phyloP scores from a whole-genome alignment of 2,888 invertebrate species.

The Eristalis pertinax region DNA sequence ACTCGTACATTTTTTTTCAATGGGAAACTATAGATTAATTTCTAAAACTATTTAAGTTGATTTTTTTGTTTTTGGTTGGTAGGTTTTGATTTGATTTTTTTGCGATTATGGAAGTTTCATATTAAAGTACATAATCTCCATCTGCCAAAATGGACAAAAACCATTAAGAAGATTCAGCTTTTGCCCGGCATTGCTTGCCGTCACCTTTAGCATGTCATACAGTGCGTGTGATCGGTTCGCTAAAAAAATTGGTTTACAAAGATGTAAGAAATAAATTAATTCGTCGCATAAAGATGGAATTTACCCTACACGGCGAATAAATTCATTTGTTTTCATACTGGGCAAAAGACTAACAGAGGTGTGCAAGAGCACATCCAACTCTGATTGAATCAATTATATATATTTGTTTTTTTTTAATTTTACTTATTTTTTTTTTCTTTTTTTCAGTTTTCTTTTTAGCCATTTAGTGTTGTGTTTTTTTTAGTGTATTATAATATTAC shows the following conservation, averaged over 20 bases:
- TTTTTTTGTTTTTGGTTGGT: neutral
- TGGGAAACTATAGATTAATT: constrained; percentile 38
- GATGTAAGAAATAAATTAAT: constrained; percentile 75
- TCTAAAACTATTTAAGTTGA: constrained; percentile 41
- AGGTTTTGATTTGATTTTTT: constrained; percentile 12
- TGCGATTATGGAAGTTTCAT: constrained; percentile 77
- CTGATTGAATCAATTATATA: constrained; percentile 77
- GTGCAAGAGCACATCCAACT: constrained; percentile 79
- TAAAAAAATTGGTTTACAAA: constrained; percentile 60
- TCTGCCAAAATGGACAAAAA: constrained; percentile 81
- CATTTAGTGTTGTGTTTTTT: constrained; percentile 44
- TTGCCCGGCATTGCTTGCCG: constrained; percentile 76
- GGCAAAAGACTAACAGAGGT: constrained; percentile 80
- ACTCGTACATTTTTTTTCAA: constrained; percentile 24
- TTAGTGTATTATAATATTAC: constrained; percentile 80
- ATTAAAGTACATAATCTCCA: constrained; percentile 82
- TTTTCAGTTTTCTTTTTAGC: constrained; percentile 43
- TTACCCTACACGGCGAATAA: constrained; percentile 77
- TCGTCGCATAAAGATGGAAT: constrained; percentile 76
- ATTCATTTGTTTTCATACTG: constrained; percentile 75
- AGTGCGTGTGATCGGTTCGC: constrained; percentile 24
- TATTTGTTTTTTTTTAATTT: constrained; percentile 73
- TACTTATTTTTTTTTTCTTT: constrained; percentile 31
- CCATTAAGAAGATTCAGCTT: constrained; percentile 81
- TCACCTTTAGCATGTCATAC: neutral